Evolutionary conservation across 2,888 invertebrate species (phyloP).

Genomic region (Chaitophorus viminalis): DNA sequence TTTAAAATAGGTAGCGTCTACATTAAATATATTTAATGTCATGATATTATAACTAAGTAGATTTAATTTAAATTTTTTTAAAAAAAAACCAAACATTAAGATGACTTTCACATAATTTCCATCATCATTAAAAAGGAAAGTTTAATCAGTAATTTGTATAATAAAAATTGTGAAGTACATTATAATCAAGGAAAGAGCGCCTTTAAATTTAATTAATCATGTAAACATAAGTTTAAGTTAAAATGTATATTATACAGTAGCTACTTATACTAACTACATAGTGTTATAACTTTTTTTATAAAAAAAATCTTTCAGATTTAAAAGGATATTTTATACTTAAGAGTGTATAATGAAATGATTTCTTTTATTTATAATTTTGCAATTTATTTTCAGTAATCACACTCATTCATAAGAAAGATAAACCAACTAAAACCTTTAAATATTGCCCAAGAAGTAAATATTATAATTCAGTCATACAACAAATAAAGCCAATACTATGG

Average conservation of each 20-base stretch:
- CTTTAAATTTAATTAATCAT: not conserved
- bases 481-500: not conserved
- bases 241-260: not conserved
- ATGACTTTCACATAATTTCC: no score
- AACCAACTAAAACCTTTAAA: not conserved
- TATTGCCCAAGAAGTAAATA: not conserved
- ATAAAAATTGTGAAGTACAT: not conserved
- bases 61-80: no score
- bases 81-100: no score
- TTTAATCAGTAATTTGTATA: not conserved
- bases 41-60: no score
- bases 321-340: not conserved
- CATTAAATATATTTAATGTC: no score
- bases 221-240: not conserved
- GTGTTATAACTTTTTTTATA: not conserved
- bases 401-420: not conserved
- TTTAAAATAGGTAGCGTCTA: no score
- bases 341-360: not conserved
- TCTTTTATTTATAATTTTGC: no score
- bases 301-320: not conserved
- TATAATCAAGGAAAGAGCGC: not conserved
- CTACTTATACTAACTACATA: no score
- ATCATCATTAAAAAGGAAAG: no score
- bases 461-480: not conserved
- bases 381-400: not conserved